A percentile compares a stretch with the other conserved stretches of the same genome.
phyloP scores from a whole-genome alignment of 2,888 invertebrate genomes.

The Drosophila incognita region DNA sequence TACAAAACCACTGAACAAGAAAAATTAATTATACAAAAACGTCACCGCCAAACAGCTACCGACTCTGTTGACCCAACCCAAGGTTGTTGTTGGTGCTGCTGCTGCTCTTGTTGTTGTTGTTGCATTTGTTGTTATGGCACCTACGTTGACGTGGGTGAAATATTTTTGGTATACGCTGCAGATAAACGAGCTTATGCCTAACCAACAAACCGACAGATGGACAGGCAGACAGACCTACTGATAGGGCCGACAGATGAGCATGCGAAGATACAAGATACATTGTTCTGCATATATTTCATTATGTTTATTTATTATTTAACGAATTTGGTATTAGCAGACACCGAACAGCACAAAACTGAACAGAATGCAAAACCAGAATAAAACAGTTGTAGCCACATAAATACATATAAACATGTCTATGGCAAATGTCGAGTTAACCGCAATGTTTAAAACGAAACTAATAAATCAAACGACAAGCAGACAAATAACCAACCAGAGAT shows the following conservation, averaged over 20 bases:
- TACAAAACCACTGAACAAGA: constrained; percentile 84
- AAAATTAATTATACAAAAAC: constrained; percentile 84
- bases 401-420: background rate
- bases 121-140: constrained; percentile 52
- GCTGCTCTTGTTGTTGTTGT: constrained; percentile 26
- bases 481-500: constrained; percentile 47
- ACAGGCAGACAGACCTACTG: constrained; percentile 13
- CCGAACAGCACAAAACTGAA: constrained; percentile 3
- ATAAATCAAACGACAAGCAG: constrained; percentile 73
- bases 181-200: constrained; percentile 70
- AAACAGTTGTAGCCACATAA: constrained; percentile 15
- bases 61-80: constrained; percentile 76
- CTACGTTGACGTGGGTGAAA: constrained; percentile 55
- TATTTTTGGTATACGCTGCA: constrained; percentile 51
- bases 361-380: constrained; percentile 9
- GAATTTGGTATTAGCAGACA: constrained; percentile 62
- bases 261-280: constrained; percentile 51
- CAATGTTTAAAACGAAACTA: constrained; percentile 74
- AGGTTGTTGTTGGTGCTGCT: constrained; percentile 29
- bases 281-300: constrained; percentile 69
- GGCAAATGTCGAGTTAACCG: constrained; percentile 52
- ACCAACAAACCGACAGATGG: constrained; percentile 44
- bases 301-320: constrained; percentile 78
- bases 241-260: constrained; percentile 41
- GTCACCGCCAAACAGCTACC: constrained; percentile 81